Conservation (phyloP, 2,113 vertebrate genomes). For the Gulo gulo region DNA sequence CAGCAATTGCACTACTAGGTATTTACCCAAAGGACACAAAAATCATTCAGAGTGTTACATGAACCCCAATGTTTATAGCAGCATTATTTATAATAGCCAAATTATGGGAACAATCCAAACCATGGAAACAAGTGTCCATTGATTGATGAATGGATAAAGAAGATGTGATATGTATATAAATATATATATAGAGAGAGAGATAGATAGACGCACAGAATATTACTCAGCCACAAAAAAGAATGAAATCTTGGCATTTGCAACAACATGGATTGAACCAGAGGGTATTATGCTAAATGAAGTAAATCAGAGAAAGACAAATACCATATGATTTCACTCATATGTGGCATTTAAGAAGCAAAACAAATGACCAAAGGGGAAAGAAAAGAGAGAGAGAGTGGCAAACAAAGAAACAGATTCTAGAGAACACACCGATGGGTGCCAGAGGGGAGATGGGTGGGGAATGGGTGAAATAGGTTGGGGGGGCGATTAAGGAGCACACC, state of each 20-base stretch:
- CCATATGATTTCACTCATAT: background rate
- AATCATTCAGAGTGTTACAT: background rate
- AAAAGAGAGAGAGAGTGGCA: background rate
- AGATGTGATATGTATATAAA: background rate
- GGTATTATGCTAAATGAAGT: background rate
- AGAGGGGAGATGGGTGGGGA: background rate
- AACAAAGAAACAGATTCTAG: background rate
- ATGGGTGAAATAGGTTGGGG: background rate
- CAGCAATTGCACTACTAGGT: background rate
- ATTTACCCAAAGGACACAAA: background rate
- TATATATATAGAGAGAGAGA: background rate
- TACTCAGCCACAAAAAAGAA: background rate
- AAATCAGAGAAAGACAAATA: background rate
- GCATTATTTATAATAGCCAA: background rate
- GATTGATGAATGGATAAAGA: background rate
- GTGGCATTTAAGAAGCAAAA: background rate
- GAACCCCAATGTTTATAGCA: background rate
- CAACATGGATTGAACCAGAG: background rate
- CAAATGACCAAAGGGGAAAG: background rate
- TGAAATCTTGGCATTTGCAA: background rate
- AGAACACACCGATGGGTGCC: background rate
- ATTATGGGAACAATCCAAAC: background rate
- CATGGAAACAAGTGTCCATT: background rate
- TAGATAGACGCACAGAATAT: background rate
- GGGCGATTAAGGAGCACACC: background rate